Base-by-base conservation (phyloP, 2,888 invertebrate species). In the Neria commutata region DNA sequence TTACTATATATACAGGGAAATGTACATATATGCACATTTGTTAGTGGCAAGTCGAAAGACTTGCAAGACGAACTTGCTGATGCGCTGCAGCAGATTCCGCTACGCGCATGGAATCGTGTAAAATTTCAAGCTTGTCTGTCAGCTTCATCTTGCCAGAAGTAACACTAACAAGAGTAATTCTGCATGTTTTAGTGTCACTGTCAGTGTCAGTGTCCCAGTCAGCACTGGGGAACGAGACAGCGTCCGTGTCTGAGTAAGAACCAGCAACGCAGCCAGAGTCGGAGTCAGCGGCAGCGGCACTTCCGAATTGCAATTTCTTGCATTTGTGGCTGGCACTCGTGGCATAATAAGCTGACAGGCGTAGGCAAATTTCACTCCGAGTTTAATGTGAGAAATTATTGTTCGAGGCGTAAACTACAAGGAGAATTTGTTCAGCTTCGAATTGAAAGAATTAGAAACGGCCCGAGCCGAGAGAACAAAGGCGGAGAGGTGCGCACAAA, bases 151-250 rank as follows among this genome's bases (percentile, higher is more conserved):
- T 53, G 62, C 65, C 65, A 71, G 75, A 75, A 75, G 68, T 76
- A 76, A 76, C 75, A 75, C 76, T 76, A 73, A 75, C 74, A 73
- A 74, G 72, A 70, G 72, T 72, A 76, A 75, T 75, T 76, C 76
- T 74, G 75, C 75, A 75, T 75, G 76, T 76, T 75, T n/a, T 61
- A 67, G 65, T 69, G 67, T 70, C 63, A 64, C 33, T 10, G 33
- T 14, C 33, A 33, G 14, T 14, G 14, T 6, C 33, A n/a, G n/a
- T n/a, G n/a, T n/a, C n/a, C n/a, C n/a, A n/a, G n/a, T n/a, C n/a
- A n/a, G n/a, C n/a, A n/a, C n/a, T n/a, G n/a, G n/a, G n/a, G n/a
- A n/a, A n/a, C n/a, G n/a, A n/a, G n/a, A n/a, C n/a, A n/a, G n/a
- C n/a, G n/a, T n/a, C n/a, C n/a, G n/a, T n/a, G n/a, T n/a, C n/a